Evolutionary conservation across 2,113 vertebrate species (phyloP), one percentile per base, ranked within the genome.

Genomic region (Okapia johnstoni): DNA sequence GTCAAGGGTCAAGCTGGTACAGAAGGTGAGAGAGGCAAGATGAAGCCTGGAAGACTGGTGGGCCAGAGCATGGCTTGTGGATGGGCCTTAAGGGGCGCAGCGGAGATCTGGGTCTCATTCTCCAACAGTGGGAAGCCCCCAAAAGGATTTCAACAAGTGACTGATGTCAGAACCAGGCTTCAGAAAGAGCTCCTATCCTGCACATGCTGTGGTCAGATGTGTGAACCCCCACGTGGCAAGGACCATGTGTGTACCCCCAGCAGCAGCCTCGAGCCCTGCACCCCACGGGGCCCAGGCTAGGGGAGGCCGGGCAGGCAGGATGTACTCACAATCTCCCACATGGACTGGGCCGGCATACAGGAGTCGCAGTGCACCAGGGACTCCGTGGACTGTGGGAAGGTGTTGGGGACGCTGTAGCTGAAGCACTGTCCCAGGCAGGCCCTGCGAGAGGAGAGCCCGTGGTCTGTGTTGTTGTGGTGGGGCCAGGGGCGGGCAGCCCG

Each of bases 321-420:
- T 0, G 23, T 97, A 99, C 99, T 99, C 99, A 99, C 99, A 58
- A 99, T 99, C 98, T 99, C 99, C 99, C 99, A 99, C 99, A 99
- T 99, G 57, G 99, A 99, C 99, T 99, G 99, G 48, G 99, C 99
- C 0, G 99, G 99, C 99, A 99, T 99, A 98, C 99, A 99, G 98
- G 99, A 99, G 98, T 99, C 99, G 3, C 99, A 99, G 99, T 99
- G 99, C 40, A 99, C 99, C 99, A 99, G 99, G 86, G 99, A 99
- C 99, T 99, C 99, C 0, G 99, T 99, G 19, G 99, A 99, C 99
- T 99, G 99, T 3, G 99, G 99, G 98, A 99, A 99, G 16, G 99
- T 99, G 99, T 99, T 99, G 98, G 99, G 99, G 60, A 99, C 99
- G 0, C 99, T 99, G 99, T 99, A 99, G 98, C 99, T 99, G 99